phyloP scores from a whole-genome alignment of 2,888 invertebrate genomes.

The Acutogordius australiensis region DNA sequence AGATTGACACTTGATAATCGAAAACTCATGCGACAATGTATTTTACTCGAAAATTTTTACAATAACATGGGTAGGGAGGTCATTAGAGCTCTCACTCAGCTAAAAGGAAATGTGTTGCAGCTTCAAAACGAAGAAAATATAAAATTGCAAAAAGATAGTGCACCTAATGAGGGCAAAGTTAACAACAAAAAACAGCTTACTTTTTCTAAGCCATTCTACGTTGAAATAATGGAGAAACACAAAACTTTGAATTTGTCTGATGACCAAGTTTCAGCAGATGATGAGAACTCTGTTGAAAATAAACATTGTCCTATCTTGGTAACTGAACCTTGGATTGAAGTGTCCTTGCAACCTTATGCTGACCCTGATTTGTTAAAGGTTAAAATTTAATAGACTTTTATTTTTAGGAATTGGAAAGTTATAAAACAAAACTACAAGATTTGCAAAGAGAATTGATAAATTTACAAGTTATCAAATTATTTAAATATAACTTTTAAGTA shows the following conservation, averaged over 20 bases:
- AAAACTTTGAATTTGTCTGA: too few relatives aligned
- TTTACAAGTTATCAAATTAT: background rate
- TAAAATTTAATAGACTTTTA: too few relatives aligned
- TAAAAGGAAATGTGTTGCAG: too few relatives aligned
- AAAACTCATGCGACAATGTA: too few relatives aligned
- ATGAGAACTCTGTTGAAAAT: too few relatives aligned
- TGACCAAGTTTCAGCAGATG: too few relatives aligned
- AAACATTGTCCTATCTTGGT: background rate
- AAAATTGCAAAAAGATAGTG: background rate
- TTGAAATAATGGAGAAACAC: background rate
- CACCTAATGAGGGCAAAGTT: background rate
- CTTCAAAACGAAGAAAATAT: too few relatives aligned
- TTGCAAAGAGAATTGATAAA: conserved; percentile 5
- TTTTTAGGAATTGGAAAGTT: background rate
- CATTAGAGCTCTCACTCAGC: too few relatives aligned
- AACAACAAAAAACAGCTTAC: background rate
- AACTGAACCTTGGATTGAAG: conserved; percentile 3
- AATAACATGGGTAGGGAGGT: too few relatives aligned
- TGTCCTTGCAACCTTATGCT: background rate
- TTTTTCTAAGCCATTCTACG: background rate
- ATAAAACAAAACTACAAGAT: conserved; percentile 2
- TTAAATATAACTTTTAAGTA: too few relatives aligned
- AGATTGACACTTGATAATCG: too few relatives aligned
- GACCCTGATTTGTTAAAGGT: background rate
- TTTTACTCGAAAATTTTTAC: too few relatives aligned